Conservation (phyloP, 2,888 invertebrate genomes). For the Sialis lutaria region DNA sequence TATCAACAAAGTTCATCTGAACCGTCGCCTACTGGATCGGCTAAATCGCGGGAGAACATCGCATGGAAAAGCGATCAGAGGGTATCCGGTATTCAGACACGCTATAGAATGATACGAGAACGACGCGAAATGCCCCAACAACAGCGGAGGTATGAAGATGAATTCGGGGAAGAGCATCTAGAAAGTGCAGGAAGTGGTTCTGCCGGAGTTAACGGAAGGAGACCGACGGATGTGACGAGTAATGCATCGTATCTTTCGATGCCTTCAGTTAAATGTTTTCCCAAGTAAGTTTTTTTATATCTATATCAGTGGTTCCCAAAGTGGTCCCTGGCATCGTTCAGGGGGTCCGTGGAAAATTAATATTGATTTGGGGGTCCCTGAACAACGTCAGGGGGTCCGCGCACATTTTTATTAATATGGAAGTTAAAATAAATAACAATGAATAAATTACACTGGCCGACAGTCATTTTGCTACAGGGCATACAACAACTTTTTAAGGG, state of each 20-base stretch:
- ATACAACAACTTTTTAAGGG: too few relatives aligned
- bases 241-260: slow-evolving; percentile 69
- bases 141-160: not conserved
- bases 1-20: slow-evolving; percentile 4
- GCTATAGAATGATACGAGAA: not conserved
- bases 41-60: not conserved
- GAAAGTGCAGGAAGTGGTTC: slow-evolving; percentile 17
- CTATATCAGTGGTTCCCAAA: too few relatives aligned
- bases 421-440: too few relatives aligned
- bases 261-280: slow-evolving; percentile 75
- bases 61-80: slow-evolving; percentile 3
- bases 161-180: slow-evolving; percentile 8
- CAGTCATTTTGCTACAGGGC: too few relatives aligned
- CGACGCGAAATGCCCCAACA: not conserved
- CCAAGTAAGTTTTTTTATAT: slow-evolving; percentile 46
- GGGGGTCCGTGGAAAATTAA: too few relatives aligned
- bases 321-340: too few relatives aligned
- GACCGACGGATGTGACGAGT: slow-evolving; percentile 9
- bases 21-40: slow-evolving; percentile 4
- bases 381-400: too few relatives aligned
- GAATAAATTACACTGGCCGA: too few relatives aligned
- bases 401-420: too few relatives aligned
- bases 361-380: too few relatives aligned
- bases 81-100: not conserved
- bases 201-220: not conserved